These are phyloP conservation scores for Monochamus alternatus DNA, from an alignment of 2,888 invertebrate species.

Conservation along the genomic window DNA sequence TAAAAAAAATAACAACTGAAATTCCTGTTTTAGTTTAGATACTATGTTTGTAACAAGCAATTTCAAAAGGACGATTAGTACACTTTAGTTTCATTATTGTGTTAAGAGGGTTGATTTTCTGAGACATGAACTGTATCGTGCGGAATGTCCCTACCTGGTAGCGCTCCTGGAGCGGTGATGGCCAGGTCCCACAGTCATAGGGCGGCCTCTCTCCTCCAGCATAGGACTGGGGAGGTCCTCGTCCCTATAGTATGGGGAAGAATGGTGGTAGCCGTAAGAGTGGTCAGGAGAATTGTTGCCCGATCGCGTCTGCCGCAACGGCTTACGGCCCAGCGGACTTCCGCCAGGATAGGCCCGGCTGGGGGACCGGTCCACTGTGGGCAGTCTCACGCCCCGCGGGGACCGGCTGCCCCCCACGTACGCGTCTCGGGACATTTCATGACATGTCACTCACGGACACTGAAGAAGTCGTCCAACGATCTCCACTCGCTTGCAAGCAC, in stretches of 20 bases:
- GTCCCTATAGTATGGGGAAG: conserved; percentile 84
- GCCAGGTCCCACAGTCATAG: conserved; percentile 75
- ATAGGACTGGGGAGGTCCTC: conserved; percentile 91
- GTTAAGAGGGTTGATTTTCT: not conserved
- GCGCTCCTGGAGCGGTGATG: conserved; percentile 86
- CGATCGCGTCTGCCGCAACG: conserved; percentile 72
- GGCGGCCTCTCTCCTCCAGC: conserved; percentile 82
- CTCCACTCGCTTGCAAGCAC: conserved; percentile 52
- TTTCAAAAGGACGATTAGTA: not conserved
- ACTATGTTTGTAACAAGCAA: not conserved
- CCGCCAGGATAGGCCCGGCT: conserved; percentile 84
- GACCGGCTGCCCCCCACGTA: conserved; percentile 78
- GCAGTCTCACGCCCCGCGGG: conserved; percentile 83
- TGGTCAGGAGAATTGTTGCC: conserved; percentile 78
- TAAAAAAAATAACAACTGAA: not conserved
- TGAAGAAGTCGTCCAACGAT: conserved; percentile 61
- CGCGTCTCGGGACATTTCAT: conserved; percentile 77
- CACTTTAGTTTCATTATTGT: not conserved
- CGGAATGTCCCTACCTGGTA: conserved; percentile 71
- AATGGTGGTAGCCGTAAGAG: conserved; percentile 73
- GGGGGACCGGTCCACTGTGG: conserved; percentile 92
- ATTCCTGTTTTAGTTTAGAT: too few relatives aligned
- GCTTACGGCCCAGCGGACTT: conserved; percentile 69
- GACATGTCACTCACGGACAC: conserved; percentile 64
- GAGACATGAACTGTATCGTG: conserved; percentile 13